Evolutionary conservation across 2,888 invertebrate genomes (phyloP).

Genomic region (Drosophila anceps): DNA sequence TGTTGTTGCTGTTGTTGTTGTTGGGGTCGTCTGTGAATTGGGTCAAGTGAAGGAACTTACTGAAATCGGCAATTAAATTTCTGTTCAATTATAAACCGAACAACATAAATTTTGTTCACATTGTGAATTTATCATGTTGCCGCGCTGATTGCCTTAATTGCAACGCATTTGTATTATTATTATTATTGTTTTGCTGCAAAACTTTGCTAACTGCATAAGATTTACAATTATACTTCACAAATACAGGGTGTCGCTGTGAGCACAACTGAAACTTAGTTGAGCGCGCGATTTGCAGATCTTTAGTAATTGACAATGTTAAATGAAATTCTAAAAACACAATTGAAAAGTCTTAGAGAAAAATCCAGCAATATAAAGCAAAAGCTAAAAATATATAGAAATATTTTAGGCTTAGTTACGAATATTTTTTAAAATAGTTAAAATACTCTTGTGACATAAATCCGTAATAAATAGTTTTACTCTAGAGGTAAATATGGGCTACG

Average conservation of each 20-base stretch:
- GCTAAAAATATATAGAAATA: too few relatives aligned
- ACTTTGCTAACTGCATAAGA: slow-evolving; percentile 51
- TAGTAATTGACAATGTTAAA: not conserved
- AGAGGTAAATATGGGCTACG: too few relatives aligned
- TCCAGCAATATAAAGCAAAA: too few relatives aligned
- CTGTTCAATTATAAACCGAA: slow-evolving; percentile 40
- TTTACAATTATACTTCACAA: slow-evolving; percentile 34
- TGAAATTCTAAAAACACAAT: not conserved
- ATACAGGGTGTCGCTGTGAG: slow-evolving; percentile 55
- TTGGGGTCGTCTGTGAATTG: slow-evolving; percentile 70
- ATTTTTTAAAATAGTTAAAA: too few relatives aligned
- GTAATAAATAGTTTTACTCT: too few relatives aligned
- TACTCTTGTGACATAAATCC: too few relatives aligned
- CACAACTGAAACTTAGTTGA: not conserved
- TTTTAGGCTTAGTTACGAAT: too few relatives aligned
- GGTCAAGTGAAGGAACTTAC: slow-evolving; percentile 76
- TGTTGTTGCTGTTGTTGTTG: slow-evolving; percentile 26
- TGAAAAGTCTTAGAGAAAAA: not conserved
- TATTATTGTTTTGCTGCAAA: slow-evolving; percentile 32
- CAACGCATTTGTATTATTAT: slow-evolving; percentile 48
- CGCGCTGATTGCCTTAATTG: slow-evolving; percentile 61
- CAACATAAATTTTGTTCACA: slow-evolving; percentile 37
- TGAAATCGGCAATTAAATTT: slow-evolving; percentile 75
- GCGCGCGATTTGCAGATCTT: not conserved
- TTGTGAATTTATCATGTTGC: slow-evolving; percentile 54